phyloP scores from a whole-genome alignment of 2,113 vertebrate genomes.

The Bufo bufo region DNA sequence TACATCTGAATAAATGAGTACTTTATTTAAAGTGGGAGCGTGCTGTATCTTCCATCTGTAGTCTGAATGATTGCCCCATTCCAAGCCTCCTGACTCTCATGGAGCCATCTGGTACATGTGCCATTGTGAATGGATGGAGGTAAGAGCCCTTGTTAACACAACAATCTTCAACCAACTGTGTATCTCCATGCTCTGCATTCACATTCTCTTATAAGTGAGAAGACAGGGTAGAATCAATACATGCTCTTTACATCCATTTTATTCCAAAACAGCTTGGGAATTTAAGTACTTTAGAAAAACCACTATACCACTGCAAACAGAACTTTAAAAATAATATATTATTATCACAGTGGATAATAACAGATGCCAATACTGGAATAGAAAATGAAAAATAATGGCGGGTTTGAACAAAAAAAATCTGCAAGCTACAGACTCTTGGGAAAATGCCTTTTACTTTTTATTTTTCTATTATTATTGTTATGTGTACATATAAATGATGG shows the following conservation, averaged over 20 bases:
- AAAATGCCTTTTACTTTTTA: background rate
- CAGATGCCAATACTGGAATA: background rate
- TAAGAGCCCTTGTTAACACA: slow-evolving; percentile 70
- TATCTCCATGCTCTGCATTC: slow-evolving; percentile 68
- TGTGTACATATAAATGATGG: background rate
- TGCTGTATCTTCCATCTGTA: slow-evolving; percentile 73
- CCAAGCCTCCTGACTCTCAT: slow-evolving; percentile 74
- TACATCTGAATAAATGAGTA: slow-evolving; percentile 73
- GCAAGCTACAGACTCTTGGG: background rate
- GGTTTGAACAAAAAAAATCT: slow-evolving; percentile 12
- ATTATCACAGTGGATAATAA: slow-evolving; percentile 52
- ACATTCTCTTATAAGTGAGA: slow-evolving; percentile 65
- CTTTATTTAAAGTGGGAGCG: slow-evolving; percentile 73
- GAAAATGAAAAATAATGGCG: background rate
- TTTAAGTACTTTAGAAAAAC: background rate
- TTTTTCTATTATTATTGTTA: background rate
- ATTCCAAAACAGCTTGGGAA: slow-evolving; percentile 66
- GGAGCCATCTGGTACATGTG: slow-evolving; percentile 71
- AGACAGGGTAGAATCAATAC: slow-evolving; percentile 64
- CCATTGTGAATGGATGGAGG: slow-evolving; percentile 67
- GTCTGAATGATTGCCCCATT: slow-evolving; percentile 73
- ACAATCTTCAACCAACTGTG: slow-evolving; percentile 66
- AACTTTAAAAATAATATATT: slow-evolving; percentile 60
- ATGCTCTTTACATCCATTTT: slow-evolving; percentile 56
- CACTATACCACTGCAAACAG: slow-evolving; percentile 48